phyloP scores from a whole-genome alignment of 2,888 invertebrate species.

The Lasioglossum villosulum region DNA sequence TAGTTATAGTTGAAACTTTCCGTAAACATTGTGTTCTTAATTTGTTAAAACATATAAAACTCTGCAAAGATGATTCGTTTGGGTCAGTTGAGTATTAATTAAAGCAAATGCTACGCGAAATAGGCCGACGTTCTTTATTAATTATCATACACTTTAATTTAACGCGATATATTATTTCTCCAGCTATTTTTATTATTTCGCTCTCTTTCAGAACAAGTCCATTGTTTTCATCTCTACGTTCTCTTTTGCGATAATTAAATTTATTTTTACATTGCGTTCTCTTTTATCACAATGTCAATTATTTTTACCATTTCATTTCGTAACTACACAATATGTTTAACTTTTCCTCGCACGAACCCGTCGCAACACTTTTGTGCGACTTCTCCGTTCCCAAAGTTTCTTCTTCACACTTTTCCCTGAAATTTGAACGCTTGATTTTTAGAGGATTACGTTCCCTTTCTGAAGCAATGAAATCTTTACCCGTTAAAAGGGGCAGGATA shows the following conservation, averaged over 20 bases:
- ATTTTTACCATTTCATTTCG: not conserved
- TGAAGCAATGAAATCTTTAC: not conserved
- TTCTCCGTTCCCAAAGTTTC: not conserved
- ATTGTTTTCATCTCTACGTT: not conserved
- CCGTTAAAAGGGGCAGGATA: not conserved
- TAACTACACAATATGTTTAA: not conserved
- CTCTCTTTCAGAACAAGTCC: not conserved
- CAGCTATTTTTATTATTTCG: not conserved
- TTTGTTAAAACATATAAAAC: not conserved
- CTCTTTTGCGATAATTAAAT: not conserved
- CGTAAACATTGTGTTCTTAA: not conserved
- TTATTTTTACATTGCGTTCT: not conserved
- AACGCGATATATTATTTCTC: not conserved
- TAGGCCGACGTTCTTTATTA: not conserved
- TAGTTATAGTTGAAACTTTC: not conserved
- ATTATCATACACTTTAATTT: not conserved
- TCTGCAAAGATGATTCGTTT: not conserved
- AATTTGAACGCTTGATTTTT: not conserved
- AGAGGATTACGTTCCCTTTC: not conserved
- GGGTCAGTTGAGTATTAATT: not conserved
- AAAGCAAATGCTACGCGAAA: not conserved
- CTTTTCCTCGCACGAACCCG: not conserved
- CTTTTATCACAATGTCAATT: not conserved
- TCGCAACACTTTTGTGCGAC: not conserved
- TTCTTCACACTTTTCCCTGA: not conserved